Percentiles rank a stretch among this genome's conserved stretches.
phyloP scores from a whole-genome alignment of 2,797 vertebrate genomes.

The Spatula versicolor region DNA sequence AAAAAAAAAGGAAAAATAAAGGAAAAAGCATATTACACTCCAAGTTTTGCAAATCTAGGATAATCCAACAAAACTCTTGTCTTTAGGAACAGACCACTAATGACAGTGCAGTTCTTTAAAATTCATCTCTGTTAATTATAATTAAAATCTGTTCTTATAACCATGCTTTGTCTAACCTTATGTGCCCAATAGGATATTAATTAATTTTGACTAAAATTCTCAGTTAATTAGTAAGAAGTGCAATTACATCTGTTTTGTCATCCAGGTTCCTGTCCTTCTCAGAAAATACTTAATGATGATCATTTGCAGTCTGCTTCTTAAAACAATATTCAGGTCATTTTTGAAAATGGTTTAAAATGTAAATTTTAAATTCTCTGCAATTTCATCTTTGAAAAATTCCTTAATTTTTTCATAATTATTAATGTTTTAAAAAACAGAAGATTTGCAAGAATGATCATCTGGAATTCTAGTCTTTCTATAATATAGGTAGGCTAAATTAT shows the following conservation, averaged over 20 bases:
- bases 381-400: neutral
- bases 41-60: neutral
- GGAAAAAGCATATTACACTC: neutral
- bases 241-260: neutral
- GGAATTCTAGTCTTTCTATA: neutral
- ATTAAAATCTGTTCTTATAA: neutral
- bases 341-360: neutral
- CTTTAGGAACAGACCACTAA: neutral
- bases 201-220: slow-evolving; percentile 19
- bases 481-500: accelerated
- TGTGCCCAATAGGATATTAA: neutral
- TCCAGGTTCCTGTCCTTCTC: neutral
- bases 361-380: neutral
- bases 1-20: no score
- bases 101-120: neutral
- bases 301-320: neutral
- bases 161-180: neutral
- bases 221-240: neutral
- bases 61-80: neutral
- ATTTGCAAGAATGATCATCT: neutral
- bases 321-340: neutral
- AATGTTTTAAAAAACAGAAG: neutral
- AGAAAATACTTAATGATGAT: neutral
- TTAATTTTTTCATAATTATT: neutral
- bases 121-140: neutral